Evolutionary conservation across 2,797 vertebrate genomes (phyloP).

Genomic region (Euphonia xanthogaster): DNA sequence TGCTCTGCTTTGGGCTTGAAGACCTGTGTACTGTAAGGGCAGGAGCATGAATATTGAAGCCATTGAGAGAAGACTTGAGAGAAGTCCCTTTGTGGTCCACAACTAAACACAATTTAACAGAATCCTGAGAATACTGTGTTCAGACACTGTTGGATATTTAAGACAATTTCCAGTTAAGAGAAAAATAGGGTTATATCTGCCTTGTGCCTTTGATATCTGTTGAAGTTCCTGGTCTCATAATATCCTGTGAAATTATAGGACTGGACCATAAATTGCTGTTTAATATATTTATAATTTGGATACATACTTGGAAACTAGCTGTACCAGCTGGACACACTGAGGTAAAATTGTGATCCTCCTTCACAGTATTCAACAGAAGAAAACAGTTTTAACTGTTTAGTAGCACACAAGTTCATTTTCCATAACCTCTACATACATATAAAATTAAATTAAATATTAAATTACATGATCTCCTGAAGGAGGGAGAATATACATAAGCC

Average conservation of each 20-base stretch:
- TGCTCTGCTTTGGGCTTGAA: background rate
- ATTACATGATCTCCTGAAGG: background rate
- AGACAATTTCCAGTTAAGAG: background rate
- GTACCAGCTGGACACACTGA: background rate
- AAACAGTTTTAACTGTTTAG: background rate
- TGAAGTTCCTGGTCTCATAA: background rate
- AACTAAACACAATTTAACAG: background rate
- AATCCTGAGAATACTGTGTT: background rate
- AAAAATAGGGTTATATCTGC: background rate
- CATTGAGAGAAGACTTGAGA: background rate
- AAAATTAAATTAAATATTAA: background rate
- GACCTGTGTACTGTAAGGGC: fast-evolving
- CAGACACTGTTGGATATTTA: background rate
- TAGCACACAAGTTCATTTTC: background rate
- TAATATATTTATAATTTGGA: background rate
- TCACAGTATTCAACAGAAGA: background rate
- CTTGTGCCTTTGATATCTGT: background rate
- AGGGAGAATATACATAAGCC: background rate
- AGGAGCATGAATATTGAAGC: background rate
- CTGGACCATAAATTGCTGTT: background rate
- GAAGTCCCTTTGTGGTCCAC: background rate
- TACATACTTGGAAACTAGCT: background rate
- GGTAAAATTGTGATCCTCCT: background rate
- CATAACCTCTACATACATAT: background rate
- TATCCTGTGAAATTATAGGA: background rate